Evolutionary conservation across 1,140 invertebrate genomes (phyloP).

Genomic region (Pseudoatta argentina): DNA sequence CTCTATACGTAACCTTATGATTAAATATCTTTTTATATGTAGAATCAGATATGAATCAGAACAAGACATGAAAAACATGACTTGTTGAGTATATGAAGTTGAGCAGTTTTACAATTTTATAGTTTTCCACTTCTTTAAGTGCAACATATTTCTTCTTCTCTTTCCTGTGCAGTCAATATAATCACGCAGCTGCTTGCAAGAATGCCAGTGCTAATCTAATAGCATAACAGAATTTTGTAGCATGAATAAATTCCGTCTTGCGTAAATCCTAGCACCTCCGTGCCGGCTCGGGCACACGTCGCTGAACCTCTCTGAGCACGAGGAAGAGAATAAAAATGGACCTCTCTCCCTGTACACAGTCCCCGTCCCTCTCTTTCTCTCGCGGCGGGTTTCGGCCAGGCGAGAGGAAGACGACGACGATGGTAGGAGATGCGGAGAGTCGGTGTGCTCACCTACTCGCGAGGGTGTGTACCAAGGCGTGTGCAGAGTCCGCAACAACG

Average conservation of each 20-base stretch:
- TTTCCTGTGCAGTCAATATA: neutral
- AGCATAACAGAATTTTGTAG: conserved; percentile 60
- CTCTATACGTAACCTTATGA: neutral
- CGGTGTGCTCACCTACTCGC: conserved; percentile 76
- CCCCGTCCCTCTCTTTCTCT: conserved; percentile 8
- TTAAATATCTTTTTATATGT: neutral
- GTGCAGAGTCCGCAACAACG: conserved; percentile 74
- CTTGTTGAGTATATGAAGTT: neutral
- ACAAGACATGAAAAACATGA: neutral
- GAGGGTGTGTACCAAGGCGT: conserved; percentile 82
- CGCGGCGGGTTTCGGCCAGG: conserved; percentile 28
- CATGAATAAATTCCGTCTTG: conserved; percentile 65
- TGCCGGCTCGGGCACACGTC: conserved; percentile 50
- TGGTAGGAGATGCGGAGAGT: conserved; percentile 49
- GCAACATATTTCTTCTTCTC: neutral
- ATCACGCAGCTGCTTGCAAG: conserved; percentile 1
- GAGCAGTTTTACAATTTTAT: neutral
- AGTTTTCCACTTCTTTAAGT: neutral
- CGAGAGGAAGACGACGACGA: conserved; percentile 52
- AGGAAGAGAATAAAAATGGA: conserved; percentile 53
- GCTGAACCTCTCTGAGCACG: conserved; percentile 58
- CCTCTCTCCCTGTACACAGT: conserved; percentile 20
- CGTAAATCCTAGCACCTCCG: conserved; percentile 69
- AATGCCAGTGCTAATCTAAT: conserved; percentile 29
- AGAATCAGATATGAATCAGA: too few relatives aligned